Base-by-base conservation (phyloP, 2,888 invertebrate species). In the Drosophila multiciliata region DNA sequence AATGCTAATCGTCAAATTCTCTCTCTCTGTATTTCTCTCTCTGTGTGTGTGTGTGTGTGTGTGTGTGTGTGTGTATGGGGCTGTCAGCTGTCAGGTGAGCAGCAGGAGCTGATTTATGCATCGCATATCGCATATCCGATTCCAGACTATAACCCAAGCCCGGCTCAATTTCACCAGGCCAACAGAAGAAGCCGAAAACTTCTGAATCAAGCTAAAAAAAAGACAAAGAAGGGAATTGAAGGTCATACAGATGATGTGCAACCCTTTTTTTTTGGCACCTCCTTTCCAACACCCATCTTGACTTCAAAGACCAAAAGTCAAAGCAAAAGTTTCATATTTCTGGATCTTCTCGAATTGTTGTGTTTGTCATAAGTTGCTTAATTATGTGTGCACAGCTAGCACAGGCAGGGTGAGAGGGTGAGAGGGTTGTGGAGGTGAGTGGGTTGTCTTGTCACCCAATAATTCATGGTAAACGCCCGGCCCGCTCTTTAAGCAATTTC, bases 401-500 rank as follows among this genome's bases (percentile, higher is more conserved):
- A 20, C 20, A 20, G 1, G 2, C 20, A 20, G 40, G 2, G 26
- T 9, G 4, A 3, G 15, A 35, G 38, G 23, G 49, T 40, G 58
- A 59, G 9, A 61, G 49, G 52, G 36, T 36, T 4, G 6, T 3
- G 6, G 32, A 11, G 2, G 38, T 11, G 45, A 40, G n/a, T 8
- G 48, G 17, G 9, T 53, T 12, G 48, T 26, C 42, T 55, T 66
- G 74, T 75, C 76, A 68, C 42, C 70, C 60, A 73, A 76, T 80
- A 86, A 88, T 86, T 86, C 75, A 70, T 79, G 87, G 66, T 76
- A 79, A 82, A 71, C 68, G 82, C 70, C 66, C 60, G 75, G 40
- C 72, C 61, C 69, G 79, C 83, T 78, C 73, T 86, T 85, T 83
- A 86, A 86, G 86, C 85, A 86, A 83, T 86, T 86, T 78, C 86